Base-by-base conservation (phyloP, 1,140 invertebrate species). In the Hypothenemus hampei region DNA sequence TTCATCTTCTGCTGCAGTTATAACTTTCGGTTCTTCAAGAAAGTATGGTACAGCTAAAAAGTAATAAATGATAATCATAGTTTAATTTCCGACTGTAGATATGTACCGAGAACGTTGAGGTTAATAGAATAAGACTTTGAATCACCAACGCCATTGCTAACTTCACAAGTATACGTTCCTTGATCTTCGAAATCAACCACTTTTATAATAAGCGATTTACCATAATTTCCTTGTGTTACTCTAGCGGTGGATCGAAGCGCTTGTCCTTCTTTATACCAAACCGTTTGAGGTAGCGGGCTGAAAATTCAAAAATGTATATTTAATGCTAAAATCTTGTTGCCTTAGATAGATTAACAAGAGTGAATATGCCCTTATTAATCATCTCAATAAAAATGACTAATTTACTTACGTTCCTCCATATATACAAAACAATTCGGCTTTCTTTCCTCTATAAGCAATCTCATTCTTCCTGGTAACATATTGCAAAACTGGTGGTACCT, bases 1-100 rank as follows among this genome's bases (percentile, higher is more conserved):
- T 69, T 97, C 94, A 40, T 89, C 93, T 76, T 97, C 93, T 11
- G 94, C 91, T 3, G 85, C 86, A 64, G 91, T 91, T 37, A 87
- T 78, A 59, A 92, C 83, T 68, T 92, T 83, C 1, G 94, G 95
- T 68, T 95, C 89, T n/a, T 82, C 79, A 5, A 85, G 90, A 77
- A 98, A 99, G 71, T 90, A 97, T 0, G 94, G 95, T 22, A 86
- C 81, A 22, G 94, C 87, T 86, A 72, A 50, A 69, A 69, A 48
- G 33, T 29, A 21, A 24, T 31, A 31, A 31, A 31, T 3, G 26
- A 2, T 2, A 31, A 3, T 29, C 11, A 29, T 29, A 11, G 10
- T 31, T 48, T 24, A 22, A 39, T 16, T 21, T 16, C 16, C 8
- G 3, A 31, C 26, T 2, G 13, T 31, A 13, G 26, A 8, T 52